These are phyloP conservation scores for Eilema griseolum DNA, from an alignment of 2,888 invertebrate species.

Conservation along the genomic window DNA sequence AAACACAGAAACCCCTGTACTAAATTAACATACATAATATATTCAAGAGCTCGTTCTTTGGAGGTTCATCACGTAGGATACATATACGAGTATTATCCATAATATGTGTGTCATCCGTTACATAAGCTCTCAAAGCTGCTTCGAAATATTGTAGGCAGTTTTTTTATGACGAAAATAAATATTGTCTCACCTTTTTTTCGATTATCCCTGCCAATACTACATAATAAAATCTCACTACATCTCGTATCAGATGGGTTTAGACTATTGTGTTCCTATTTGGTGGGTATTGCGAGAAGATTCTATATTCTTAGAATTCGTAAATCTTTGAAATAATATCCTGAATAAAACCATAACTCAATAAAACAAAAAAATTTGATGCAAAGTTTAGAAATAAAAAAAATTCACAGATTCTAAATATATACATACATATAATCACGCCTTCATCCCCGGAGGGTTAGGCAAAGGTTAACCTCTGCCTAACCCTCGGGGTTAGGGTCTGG, in stretches of 20 bases:
- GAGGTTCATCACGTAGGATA: neutral
- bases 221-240: neutral
- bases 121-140: conserved; percentile 1
- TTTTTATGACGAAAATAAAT: neutral
- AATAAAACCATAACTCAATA: neutral
- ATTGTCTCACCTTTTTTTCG: neutral
- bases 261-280: neutral
- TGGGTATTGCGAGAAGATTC: neutral
- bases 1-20: neutral
- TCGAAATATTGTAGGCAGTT: neutral
- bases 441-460: no score
- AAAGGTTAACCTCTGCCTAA: no score
- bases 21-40: neutral
- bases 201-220: neutral
- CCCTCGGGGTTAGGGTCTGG: no score
- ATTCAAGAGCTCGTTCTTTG: neutral
- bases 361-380: neutral
- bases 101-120: neutral
- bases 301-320: neutral
- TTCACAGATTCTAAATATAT: no score
- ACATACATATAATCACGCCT: no score
- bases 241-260: neutral
- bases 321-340: neutral
- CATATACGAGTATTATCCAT: neutral
- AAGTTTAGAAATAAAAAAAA: no score